These are phyloP conservation scores for Kryptolebias ocellatus DNA, from an alignment of 2,797 vertebrate genomes.

Conservation along the genomic window DNA sequence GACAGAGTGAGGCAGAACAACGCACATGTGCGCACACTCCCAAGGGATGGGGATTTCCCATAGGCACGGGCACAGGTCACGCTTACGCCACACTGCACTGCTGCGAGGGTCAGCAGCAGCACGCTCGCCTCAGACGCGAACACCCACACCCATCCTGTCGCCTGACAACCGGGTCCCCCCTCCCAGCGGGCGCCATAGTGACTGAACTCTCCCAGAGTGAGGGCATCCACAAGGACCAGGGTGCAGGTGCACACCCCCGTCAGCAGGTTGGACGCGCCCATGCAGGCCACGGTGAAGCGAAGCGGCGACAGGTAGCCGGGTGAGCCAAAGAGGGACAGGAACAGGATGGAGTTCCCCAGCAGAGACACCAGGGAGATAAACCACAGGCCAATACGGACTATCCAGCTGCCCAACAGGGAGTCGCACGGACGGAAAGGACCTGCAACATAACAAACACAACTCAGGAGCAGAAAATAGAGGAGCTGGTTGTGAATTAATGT, in stretches of 20 bases:
- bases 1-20: constrained; percentile 87
- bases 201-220: constrained; percentile 90
- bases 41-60: constrained; percentile 84
- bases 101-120: constrained; percentile 89
- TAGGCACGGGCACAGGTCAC: constrained; percentile 85
- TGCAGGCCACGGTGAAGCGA: constrained; percentile 90
- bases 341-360: constrained; percentile 88
- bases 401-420: constrained; percentile 93
- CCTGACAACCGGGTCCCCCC: constrained; percentile 86
- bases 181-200: constrained; percentile 91
- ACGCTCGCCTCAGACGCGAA: constrained; percentile 90
- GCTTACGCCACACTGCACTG: constrained; percentile 89
- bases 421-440: constrained; percentile 96
- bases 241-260: constrained; percentile 89
- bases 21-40: constrained; percentile 83
- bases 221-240: constrained; percentile 86
- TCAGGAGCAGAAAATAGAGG: constrained; percentile 11
- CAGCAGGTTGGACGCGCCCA: constrained; percentile 89
- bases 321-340: constrained; percentile 87
- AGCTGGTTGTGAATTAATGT: background rate
- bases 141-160: constrained; percentile 90
- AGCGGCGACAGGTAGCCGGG: constrained; percentile 86
- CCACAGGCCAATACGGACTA: constrained; percentile 93
- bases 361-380: constrained; percentile 87
- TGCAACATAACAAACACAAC: constrained; percentile 62